Conservation (phyloP, 2,797 vertebrate genomes). For the Masticophis lateralis region DNA sequence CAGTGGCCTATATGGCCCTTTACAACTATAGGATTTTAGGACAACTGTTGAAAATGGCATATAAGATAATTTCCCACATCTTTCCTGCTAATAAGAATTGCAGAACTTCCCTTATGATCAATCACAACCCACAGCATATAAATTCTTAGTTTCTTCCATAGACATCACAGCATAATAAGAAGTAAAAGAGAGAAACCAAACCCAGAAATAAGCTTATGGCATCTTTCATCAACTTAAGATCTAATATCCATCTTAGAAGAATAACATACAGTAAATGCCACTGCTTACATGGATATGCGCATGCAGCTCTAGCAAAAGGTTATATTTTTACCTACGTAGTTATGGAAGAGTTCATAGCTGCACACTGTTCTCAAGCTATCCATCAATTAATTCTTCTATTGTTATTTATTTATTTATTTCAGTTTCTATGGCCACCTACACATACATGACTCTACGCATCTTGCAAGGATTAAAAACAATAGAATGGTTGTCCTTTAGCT, state of each 20-base stretch:
- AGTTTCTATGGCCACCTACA: neutral
- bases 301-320: neutral
- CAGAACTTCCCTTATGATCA: neutral
- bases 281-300: neutral
- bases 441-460: neutral
- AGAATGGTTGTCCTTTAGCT: neutral
- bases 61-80: neutral
- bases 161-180: neutral
- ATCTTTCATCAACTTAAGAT: neutral
- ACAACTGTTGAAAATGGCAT: neutral
- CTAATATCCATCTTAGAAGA: neutral
- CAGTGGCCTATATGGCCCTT: neutral
- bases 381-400: neutral
- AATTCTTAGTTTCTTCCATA: neutral
- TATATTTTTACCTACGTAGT: neutral
- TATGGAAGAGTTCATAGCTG: neutral
- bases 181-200: neutral
- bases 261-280: neutral
- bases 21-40: neutral
- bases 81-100: neutral
- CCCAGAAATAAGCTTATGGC: neutral
- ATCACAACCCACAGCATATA: neutral
- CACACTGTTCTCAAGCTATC: neutral
- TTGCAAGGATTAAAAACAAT: neutral
- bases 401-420: neutral